Percentiles rank a stretch among this genome's conserved stretches.
phyloP scores from a whole-genome alignment of 2,113 vertebrate species.

The Crotalus tigris region DNA sequence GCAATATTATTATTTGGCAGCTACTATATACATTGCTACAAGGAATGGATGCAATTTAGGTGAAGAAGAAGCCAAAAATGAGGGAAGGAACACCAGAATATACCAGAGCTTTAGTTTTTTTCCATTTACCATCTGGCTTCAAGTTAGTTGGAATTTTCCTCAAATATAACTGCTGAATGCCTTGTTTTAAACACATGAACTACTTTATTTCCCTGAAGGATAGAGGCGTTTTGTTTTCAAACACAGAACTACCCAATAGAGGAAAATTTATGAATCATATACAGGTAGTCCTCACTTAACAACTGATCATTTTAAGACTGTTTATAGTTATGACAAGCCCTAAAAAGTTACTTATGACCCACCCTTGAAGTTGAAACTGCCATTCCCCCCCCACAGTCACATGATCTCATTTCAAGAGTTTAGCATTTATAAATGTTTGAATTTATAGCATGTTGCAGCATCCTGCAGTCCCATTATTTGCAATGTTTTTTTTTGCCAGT shows the following conservation, averaged over 20 bases:
- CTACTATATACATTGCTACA: not conserved
- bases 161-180: not conserved
- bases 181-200: not conserved
- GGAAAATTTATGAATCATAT: not conserved
- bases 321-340: not conserved
- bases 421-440: not conserved
- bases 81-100: not conserved
- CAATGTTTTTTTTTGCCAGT: not conserved
- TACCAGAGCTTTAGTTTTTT: not conserved
- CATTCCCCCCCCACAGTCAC: not conserved
- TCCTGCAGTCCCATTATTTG: not conserved
- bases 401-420: not conserved
- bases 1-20: not conserved
- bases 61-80: not conserved
- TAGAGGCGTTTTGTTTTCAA: not conserved
- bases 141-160: not conserved
- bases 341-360: not conserved
- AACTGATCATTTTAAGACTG: not conserved
- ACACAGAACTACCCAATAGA: not conserved
- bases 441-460: not conserved
- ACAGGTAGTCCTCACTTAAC: not conserved
- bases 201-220: not conserved
- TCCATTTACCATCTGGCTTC: not conserved
- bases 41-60: not conserved
- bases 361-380: not conserved